Evolutionary conservation across 2,797 vertebrate genomes (phyloP), one percentile per base, ranked within the genome.

Genomic region (Holocentrus rufus): DNA sequence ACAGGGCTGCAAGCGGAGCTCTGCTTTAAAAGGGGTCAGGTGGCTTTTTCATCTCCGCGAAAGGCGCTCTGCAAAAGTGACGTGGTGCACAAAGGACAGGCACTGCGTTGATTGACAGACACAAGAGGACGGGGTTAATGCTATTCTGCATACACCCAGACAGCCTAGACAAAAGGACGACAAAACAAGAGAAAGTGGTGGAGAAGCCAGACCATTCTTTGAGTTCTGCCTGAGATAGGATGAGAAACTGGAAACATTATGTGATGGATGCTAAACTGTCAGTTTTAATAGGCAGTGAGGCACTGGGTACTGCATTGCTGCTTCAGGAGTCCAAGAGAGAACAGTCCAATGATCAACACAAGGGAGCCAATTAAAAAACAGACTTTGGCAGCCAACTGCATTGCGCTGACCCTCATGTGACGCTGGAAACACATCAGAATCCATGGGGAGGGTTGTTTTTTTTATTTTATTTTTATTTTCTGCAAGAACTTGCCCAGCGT

Each of bases 281-380:
- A 91, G 90, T 86, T 88, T 90, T 93, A 94, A 94, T 93, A 88
- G 90, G 89, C 87, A 84, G 91, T 56, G 11, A 84, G 73, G 83
- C 87, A 63, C 87, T 20, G 72, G 25, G 71, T 70, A 47, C 58
- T 44, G 76, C 71, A 61, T 82, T 78, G 80, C 87, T 79, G 85
- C 88, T 90, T 87, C 85, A 85, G 88, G 79, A 90, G 77, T 88
- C 83, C 83, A 81, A 84, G 81, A 88, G 84, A 90, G 87, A 91
- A 83, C 83, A 90, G 85, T 90, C 87, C 91, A 83, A 89, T 90
- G 88, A 92, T 92, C 91, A 93, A 82, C 93, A 92, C 93, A 92
- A 85, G 89, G 94, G 92, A 93, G 87, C 93, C 92, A 94, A 94
- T 94, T 94, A 94, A 92, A 93, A 89, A 82, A 2, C 77, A 84